Evolutionary conservation across 2,888 invertebrate genomes (phyloP), one percentile per base, ranked within the genome.

Genomic region (Erebia ligea): DNA sequence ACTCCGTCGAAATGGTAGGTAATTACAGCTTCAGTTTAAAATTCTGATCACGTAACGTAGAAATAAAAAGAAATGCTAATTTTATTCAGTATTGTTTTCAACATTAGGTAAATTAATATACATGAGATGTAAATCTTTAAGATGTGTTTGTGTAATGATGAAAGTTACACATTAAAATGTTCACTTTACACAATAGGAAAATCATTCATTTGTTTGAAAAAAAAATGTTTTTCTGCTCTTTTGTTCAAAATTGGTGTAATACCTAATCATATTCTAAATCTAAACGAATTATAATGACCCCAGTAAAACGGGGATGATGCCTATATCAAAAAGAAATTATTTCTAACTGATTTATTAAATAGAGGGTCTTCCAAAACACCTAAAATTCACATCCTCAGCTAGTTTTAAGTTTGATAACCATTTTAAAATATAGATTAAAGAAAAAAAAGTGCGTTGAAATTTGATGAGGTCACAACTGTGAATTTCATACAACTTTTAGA

Each of bases 11-110:
- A 54, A 54, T 54, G 10, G 54, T 54, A 25, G 25, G 25, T 25
- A 25, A 3, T 25, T 25, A 54, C 19, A 52, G 17, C 19, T 54
- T 19, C 15, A 11, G 13, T 57, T 57, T 25, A 25, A 57, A 19
- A 57, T 57, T 57, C 56, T 45, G 42, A 19, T 61, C 61, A 45
- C 45, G 45, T 45, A 42, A 19, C 61, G 42, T 2, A 45, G 19
- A 61, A 19, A 42, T 61, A 6, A 45, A 61, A 13, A 21, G 61
- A 62, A 62, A 62, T 62, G 62, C 9, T 48, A 62, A 62, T 48
- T 62, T 21, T 45, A 62, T 62, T 48, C 62, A 62, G 21, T 45
- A 62, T 62, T 45, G 61, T 61, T 61, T 61, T 45, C 45, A 61
- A 45, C 45, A 45, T 61, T 45, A 21, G 45, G 34, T 6, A 34